A percentile compares a stretch with the other conserved stretches of the same genome.
These are phyloP conservation scores for Periphyllus acericola DNA, from an alignment of 2,888 invertebrate species.

Conservation along the genomic window DNA sequence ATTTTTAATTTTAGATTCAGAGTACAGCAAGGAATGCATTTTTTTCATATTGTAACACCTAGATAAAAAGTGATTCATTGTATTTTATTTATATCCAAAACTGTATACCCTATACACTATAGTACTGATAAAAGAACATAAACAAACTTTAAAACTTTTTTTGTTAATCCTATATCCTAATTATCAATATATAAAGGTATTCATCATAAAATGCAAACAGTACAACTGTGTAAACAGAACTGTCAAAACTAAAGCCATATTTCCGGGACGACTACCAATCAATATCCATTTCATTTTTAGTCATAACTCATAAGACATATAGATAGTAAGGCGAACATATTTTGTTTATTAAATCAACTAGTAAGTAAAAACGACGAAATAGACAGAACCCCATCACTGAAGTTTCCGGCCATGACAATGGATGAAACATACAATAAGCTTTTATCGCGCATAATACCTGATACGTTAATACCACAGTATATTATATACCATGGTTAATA, in stretches of 20 bases:
- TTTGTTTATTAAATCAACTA: conserved; percentile 29
- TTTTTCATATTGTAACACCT: background rate
- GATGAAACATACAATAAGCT: background rate
- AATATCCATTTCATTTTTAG: conserved; percentile 39
- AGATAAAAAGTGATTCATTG: no score
- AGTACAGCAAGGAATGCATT: background rate
- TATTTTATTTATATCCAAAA: background rate
- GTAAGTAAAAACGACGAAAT: background rate
- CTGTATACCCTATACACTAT: background rate
- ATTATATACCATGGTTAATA: background rate
- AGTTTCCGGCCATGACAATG: background rate
- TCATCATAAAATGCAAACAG: conserved; percentile 12
- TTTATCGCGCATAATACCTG: conserved; percentile 1
- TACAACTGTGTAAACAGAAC: conserved; percentile 26
- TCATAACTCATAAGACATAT: background rate
- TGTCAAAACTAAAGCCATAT: conserved; percentile 49
- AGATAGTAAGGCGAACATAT: background rate
- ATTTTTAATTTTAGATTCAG: background rate
- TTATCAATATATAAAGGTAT: conserved; percentile 11
- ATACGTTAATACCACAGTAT: background rate
- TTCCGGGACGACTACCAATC: conserved; percentile 30
- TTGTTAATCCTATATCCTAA: background rate
- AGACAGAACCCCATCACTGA: background rate
- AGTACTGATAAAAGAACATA: background rate
- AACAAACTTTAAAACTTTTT: background rate